Conservation (phyloP, 2,888 invertebrate species). For the Polydrusus tereticollis region DNA sequence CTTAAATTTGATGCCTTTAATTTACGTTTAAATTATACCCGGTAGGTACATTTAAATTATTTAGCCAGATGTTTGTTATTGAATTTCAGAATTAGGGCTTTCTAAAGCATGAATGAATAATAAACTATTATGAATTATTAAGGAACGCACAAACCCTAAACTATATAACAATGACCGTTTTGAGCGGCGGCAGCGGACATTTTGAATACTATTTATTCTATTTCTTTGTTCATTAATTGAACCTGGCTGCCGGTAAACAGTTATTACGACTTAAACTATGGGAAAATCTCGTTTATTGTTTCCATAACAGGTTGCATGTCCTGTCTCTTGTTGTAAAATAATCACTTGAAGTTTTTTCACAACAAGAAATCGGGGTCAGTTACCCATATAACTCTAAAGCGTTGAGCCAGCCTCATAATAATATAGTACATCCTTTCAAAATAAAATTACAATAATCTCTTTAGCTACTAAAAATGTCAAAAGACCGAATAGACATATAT, state of each 20-base stretch:
- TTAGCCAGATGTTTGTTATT: background rate
- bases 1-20: background rate
- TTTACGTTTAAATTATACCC: background rate
- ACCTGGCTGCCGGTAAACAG: constrained; percentile 25
- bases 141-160: background rate
- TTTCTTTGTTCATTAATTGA: constrained; percentile 27
- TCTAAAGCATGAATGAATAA: constrained; percentile 1
- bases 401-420: background rate
- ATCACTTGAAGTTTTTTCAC: constrained; percentile 22
- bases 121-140: constrained; percentile 11
- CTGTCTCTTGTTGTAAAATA: constrained; percentile 19
- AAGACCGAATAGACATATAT: no score
- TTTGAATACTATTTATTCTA: constrained; percentile 9
- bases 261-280: constrained; percentile 41
- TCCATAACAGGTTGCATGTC: constrained; percentile 31
- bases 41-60: background rate
- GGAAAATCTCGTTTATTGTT: constrained; percentile 35
- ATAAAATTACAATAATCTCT: background rate
- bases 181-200: background rate
- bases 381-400: constrained; percentile 5
- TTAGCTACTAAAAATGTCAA: background rate
- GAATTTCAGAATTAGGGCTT: constrained; percentile 6
- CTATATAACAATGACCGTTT: background rate
- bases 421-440: background rate
- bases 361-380: constrained; percentile 22